phyloP scores from a whole-genome alignment of 1,140 invertebrate genomes.

The Pentalonia nigronervosa region DNA sequence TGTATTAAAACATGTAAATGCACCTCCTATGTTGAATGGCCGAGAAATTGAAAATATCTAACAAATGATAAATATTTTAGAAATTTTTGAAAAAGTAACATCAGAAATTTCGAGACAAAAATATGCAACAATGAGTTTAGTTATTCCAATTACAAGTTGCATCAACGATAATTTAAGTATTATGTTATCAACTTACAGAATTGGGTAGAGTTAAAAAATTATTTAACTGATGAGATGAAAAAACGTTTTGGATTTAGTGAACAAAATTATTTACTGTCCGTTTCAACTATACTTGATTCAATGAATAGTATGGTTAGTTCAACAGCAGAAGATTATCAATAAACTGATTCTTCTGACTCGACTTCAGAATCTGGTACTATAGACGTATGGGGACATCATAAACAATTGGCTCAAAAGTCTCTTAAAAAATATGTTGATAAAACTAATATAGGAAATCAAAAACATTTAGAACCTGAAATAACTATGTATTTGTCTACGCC shows the following conservation, averaged over 20 bases:
- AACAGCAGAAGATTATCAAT: not conserved
- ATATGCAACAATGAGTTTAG: too few species aligned
- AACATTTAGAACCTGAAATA: not conserved
- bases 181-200: constrained; percentile 35
- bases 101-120: too few species aligned
- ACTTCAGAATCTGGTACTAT: not conserved
- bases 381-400: constrained; percentile 10
- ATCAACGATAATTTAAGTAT: constrained; percentile 60
- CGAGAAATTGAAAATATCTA: too few species aligned
- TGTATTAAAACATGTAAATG: too few species aligned
- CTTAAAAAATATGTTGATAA: not conserved
- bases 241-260: constrained; percentile 62
- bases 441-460: not conserved
- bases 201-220: too few species aligned
- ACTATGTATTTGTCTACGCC: constrained; percentile 21
- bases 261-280: constrained; percentile 62
- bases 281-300: constrained; percentile 63
- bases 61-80: too few species aligned
- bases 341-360: constrained; percentile 4
- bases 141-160: constrained; percentile 63
- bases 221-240: constrained; percentile 61
- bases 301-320: not conserved
- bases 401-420: not conserved
- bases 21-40: too few species aligned
- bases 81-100: too few species aligned